A percentile compares a stretch with the other conserved stretches of the same genome.
Conservation (phyloP, 2,888 invertebrate genomes). For the Lingula anatina region DNA sequence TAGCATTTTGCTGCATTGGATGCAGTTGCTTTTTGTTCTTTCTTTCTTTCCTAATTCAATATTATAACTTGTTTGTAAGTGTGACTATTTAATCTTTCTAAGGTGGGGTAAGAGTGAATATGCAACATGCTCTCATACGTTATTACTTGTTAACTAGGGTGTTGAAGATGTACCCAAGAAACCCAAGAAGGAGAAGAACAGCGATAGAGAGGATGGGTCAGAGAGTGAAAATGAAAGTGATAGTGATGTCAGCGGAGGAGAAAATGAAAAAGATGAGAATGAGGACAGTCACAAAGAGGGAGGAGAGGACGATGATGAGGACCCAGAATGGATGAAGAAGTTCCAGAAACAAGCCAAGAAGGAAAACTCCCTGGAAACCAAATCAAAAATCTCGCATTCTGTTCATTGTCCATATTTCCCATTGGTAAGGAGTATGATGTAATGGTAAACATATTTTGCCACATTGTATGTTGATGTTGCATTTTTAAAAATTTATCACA, state of each 20-base stretch:
- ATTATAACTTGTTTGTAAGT: no score
- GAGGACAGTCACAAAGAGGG: slow-evolving; percentile 8
- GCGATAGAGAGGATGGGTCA: slow-evolving; percentile 4
- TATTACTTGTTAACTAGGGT: neutral
- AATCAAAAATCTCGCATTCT: slow-evolving; percentile 88
- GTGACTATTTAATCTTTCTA: no score
- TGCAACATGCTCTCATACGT: no score
- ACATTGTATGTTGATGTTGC: no score
- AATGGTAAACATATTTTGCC: no score
- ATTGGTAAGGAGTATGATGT: slow-evolving; percentile 57
- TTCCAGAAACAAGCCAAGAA: slow-evolving; percentile 74
- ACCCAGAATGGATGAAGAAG: slow-evolving; percentile 90
- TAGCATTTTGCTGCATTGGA: no score
- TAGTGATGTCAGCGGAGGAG: slow-evolving; percentile 16
- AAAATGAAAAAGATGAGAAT: slow-evolving; percentile 11
- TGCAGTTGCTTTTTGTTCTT: no score
- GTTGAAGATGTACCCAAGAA: slow-evolving; percentile 10
- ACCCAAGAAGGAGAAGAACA: slow-evolving; percentile 11
- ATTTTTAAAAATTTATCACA: no score
- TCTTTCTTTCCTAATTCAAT: no score
- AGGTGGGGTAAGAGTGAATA: no score
- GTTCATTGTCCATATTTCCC: slow-evolving; percentile 97
- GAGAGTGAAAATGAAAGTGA: slow-evolving; percentile 19
- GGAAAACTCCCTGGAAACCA: slow-evolving; percentile 83
- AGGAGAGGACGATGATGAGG: slow-evolving; percentile 46